Percentiles rank a stretch among this genome's conserved stretches.
These are phyloP conservation scores for Dexiosoma caninum DNA, from an alignment of 2,888 invertebrate genomes.

Conservation along the genomic window DNA sequence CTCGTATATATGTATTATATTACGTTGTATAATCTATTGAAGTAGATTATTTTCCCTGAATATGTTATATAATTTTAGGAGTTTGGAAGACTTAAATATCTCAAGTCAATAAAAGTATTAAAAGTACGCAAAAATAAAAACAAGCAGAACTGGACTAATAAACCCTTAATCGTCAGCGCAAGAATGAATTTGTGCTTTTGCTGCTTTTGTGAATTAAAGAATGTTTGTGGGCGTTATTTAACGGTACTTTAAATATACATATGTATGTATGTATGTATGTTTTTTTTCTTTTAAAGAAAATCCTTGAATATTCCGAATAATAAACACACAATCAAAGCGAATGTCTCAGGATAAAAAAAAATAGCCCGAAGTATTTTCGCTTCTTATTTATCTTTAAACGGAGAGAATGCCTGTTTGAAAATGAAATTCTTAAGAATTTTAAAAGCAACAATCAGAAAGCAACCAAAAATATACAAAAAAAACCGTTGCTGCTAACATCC, in stretches of 20 bases:
- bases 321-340: slow-evolving; percentile 27
- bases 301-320: slow-evolving; percentile 15
- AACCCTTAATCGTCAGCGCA: background rate
- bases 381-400: slow-evolving; percentile 1
- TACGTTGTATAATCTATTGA: no score
- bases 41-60: no score
- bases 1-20: no score
- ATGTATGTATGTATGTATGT: no score
- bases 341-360: background rate
- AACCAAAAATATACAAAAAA: slow-evolving; percentile 47
- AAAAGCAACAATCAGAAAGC: slow-evolving; percentile 61
- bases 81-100: background rate
- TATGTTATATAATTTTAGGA: background rate
- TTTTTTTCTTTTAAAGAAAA: background rate
- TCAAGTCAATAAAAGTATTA: background rate
- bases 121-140: background rate
- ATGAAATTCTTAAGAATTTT: slow-evolving; percentile 49
- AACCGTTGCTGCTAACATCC: slow-evolving; percentile 43
- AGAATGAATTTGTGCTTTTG: background rate
- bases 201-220: background rate
- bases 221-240: slow-evolving; percentile 45
- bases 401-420: slow-evolving; percentile 37
- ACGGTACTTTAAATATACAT: slow-evolving; percentile 46
- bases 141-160: background rate
- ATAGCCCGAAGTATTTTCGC: slow-evolving; percentile 26